These are phyloP conservation scores for Stenichneumon culpator DNA, from an alignment of 2,888 invertebrate genomes.

Conservation along the genomic window DNA sequence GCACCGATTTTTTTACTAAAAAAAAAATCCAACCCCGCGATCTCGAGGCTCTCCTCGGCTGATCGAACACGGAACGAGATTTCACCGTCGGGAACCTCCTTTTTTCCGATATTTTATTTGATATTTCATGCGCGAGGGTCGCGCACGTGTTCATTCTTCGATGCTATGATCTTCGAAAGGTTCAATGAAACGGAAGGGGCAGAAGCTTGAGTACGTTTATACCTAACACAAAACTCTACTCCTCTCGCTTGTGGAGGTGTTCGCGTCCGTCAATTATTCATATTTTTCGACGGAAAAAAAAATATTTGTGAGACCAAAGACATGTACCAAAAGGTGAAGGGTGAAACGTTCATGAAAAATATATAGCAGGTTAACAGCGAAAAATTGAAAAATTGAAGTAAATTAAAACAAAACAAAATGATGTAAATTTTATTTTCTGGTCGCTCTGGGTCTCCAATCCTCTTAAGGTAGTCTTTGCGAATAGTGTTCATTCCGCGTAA, in stretches of 20 bases:
- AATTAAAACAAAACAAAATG: too few relatives aligned
- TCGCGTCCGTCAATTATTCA: too few relatives aligned
- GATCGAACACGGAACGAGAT: background rate
- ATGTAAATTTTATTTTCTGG: too few relatives aligned
- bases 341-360: too few relatives aligned
- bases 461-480: too few relatives aligned
- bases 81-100: background rate
- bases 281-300: background rate
- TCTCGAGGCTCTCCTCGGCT: slow-evolving; percentile 1
- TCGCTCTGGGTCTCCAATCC: too few relatives aligned
- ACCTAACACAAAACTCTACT: background rate
- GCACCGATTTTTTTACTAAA: background rate
- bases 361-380: too few relatives aligned
- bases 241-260: too few relatives aligned
- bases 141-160: background rate
- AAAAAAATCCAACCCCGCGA: slow-evolving; percentile 12
- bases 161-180: background rate
- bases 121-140: background rate
- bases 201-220: background rate
- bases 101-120: background rate
- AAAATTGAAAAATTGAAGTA: too few relatives aligned
- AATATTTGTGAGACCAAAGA: too few relatives aligned
- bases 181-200: background rate
- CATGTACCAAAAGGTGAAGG: too few relatives aligned
- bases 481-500: too few relatives aligned